Conservation (phyloP, 2,888 invertebrate species). For the Heteromyza rotundicornis region DNA sequence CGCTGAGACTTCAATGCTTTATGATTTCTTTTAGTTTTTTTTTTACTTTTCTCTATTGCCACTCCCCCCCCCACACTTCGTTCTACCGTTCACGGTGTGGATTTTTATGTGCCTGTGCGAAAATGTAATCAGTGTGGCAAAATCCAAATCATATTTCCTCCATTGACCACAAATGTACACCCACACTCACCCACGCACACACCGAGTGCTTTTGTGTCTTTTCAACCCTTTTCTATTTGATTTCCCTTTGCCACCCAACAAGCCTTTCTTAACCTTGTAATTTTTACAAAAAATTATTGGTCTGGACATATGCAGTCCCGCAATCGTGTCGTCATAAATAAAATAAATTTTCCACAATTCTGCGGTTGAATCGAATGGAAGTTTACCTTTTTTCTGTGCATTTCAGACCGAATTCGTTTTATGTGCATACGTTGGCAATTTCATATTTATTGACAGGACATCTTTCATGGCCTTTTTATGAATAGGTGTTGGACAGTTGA, state of each 20-base stretch:
- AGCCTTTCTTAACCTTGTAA: constrained; percentile 54
- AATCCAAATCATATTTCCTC: constrained; percentile 60
- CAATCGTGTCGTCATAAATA: constrained; percentile 36
- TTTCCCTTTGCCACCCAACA: constrained; percentile 14
- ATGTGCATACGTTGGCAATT: constrained; percentile 51
- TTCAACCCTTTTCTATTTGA: constrained; percentile 46
- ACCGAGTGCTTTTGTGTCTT: constrained; percentile 21
- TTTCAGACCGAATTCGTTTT: not conserved
- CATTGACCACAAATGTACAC: constrained; percentile 52
- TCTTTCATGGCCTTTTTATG: constrained; percentile 37
- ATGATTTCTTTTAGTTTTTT: constrained; percentile 30
- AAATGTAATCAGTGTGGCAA: constrained; percentile 52
- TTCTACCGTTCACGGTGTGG: constrained; percentile 22
- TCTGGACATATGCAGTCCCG: constrained; percentile 56
- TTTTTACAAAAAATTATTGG: constrained; percentile 53
- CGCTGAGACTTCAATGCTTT: constrained; percentile 36
- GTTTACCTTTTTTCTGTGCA: constrained; percentile 31
- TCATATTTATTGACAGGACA: constrained; percentile 50
- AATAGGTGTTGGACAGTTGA: constrained; percentile 37
- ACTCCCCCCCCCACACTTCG: no score
- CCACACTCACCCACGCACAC: no score
- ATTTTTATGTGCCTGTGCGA: constrained; percentile 17
- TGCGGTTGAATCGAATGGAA: constrained; percentile 33
- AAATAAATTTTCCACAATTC: constrained; percentile 36
- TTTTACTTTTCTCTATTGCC: not conserved